Percentiles rank a stretch among this genome's conserved stretches.
Evolutionary conservation across 2,113 vertebrate species (phyloP).

Genomic region (Glaucomys volans): DNA sequence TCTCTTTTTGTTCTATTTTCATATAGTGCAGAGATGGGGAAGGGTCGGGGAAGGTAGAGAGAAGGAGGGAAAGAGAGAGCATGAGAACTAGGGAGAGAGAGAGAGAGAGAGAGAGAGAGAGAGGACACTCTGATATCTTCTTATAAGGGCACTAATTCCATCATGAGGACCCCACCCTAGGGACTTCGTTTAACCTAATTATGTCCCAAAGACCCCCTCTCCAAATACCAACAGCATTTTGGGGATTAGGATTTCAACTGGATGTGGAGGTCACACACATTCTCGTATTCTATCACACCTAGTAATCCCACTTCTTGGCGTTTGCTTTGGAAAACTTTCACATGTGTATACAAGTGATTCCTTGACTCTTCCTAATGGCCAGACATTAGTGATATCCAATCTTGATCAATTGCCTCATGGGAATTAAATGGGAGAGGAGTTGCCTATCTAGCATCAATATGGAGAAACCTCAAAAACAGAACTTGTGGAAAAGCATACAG

Average conservation of each 20-base stretch:
- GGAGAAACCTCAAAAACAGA: neutral
- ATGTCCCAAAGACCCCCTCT: neutral
- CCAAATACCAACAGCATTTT: neutral
- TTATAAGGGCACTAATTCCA: neutral
- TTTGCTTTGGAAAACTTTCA: conserved; percentile 32
- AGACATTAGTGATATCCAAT: neutral
- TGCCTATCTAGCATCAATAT: neutral
- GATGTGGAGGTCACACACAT: neutral
- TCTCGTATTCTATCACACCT: neutral
- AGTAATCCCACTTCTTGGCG: neutral
- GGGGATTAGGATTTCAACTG: neutral
- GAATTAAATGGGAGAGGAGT: neutral
- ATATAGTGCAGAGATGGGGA: neutral
- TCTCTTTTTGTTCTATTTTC: neutral
- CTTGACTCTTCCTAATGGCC: neutral
- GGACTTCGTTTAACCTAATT: neutral
- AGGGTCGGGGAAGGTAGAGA: neutral
- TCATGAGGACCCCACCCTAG: neutral
- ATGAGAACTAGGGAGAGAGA: too few species aligned
- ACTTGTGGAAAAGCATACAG: neutral
- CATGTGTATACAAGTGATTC: neutral
- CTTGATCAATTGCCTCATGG: neutral
- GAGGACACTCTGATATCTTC: neutral
- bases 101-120: neutral
- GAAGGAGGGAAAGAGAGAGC: neutral